These are phyloP conservation scores for Xenus cinereus DNA, from an alignment of 2,113 vertebrate genomes.

Conservation along the genomic window DNA sequence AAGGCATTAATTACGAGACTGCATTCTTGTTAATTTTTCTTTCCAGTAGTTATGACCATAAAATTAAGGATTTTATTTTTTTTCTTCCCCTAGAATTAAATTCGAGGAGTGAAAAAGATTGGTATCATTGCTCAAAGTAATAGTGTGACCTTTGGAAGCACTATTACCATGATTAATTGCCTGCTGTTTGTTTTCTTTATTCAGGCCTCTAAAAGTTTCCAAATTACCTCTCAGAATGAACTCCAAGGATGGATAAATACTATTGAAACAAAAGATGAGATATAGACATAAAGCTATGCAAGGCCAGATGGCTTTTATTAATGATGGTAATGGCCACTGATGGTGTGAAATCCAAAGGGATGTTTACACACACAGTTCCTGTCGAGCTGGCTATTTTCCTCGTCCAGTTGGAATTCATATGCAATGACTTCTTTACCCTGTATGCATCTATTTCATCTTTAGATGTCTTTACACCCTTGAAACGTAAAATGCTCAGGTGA, in stretches of 20 bases:
- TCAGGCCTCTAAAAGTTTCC: background rate
- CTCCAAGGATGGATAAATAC: background rate
- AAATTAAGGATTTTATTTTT: background rate
- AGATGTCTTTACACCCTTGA: background rate
- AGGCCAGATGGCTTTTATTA: conserved; percentile 12
- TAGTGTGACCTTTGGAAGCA: background rate
- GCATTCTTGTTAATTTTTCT: background rate
- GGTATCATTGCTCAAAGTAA: background rate
- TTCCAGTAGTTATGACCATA: background rate
- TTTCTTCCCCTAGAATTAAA: background rate
- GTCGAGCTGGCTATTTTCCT: background rate
- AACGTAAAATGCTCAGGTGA: background rate
- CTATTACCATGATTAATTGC: background rate
- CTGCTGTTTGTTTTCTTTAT: background rate
- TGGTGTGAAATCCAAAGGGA: background rate
- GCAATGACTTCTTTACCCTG: background rate
- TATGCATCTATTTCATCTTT: background rate
- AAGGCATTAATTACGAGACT: background rate
- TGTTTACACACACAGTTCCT: background rate
- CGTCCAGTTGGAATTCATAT: background rate
- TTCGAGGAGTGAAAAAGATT: background rate
- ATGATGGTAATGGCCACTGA: background rate
- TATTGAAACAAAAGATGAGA: background rate
- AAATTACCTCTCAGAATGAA: background rate
- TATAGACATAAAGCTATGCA: background rate